Evolutionary conservation across 2,797 vertebrate species (phyloP).

Genomic region (Orientallactaga sibirica): DNA sequence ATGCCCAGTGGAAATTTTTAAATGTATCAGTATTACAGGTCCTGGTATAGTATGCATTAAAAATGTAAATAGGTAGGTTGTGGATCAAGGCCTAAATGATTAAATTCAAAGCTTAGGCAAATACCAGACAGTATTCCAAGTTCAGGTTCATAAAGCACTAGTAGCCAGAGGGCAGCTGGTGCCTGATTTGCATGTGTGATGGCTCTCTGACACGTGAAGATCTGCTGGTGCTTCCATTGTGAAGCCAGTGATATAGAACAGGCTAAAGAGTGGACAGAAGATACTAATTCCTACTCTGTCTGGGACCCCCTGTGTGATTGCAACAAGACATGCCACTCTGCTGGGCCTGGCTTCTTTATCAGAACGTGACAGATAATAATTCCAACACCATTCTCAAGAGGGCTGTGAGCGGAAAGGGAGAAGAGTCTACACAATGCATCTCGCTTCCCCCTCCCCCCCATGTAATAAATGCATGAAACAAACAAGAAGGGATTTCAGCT

Average conservation of each 20-base stretch:
- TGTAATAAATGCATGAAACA: neutral
- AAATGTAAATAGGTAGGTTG: slow-evolving; percentile 6
- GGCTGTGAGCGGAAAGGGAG: slow-evolving; percentile 26
- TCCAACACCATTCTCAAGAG: slow-evolving; percentile 19
- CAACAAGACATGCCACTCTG: slow-evolving; percentile 25
- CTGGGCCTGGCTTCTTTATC: slow-evolving; percentile 73
- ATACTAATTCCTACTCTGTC: slow-evolving; percentile 38
- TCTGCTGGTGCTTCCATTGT: neutral
- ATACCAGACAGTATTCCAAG: slow-evolving; percentile 11
- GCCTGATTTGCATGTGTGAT: neutral
- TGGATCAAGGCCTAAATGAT: slow-evolving; percentile 42
- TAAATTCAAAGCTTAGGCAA: slow-evolving; percentile 43
- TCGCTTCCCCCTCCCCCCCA: neutral
- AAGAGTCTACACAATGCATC: neutral
- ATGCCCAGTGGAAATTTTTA: neutral
- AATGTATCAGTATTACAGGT: neutral
- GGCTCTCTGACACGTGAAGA: slow-evolving; percentile 39
- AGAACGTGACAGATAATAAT: slow-evolving; percentile 66
- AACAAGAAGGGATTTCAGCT: neutral
- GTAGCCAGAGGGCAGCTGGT: neutral
- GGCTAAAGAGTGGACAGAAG: slow-evolving; percentile 20
- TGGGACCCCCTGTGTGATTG: slow-evolving; percentile 59
- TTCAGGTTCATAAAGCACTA: neutral
- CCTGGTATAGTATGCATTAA: neutral
- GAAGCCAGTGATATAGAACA: slow-evolving; percentile 68